Percentiles rank a stretch among this genome's conserved stretches.
Conservation (phyloP, 2,113 vertebrate genomes). For the Phylloscopus trochiloides region DNA sequence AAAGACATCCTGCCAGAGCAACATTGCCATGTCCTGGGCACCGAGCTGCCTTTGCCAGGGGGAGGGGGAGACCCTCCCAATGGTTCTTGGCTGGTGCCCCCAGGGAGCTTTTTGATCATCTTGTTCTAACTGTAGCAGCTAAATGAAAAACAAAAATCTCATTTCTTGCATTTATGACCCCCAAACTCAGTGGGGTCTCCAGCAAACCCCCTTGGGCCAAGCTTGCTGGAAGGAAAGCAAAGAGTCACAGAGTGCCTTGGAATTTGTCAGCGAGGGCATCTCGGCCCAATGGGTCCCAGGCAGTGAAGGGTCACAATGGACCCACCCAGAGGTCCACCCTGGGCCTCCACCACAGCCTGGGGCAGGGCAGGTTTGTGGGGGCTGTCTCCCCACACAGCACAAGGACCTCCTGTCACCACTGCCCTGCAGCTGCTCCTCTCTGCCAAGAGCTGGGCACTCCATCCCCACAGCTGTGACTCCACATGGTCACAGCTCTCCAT, state of each 20-base stretch:
- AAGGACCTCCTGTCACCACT: not conserved
- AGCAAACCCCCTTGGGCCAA: not conserved
- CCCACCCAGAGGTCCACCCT: not conserved
- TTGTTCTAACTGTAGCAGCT: not conserved
- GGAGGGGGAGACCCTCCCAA: not conserved
- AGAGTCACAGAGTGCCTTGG: not conserved
- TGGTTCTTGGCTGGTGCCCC: accelerated
- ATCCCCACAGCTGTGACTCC: accelerated
- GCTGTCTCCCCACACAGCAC: not conserved
- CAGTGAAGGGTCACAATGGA: not conserved
- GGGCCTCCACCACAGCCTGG: not conserved
- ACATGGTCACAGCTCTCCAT: not conserved
- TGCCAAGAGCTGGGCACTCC: not conserved
- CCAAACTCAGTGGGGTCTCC: accelerated
- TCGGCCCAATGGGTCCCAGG: accelerated
- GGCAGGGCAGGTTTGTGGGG: not conserved
- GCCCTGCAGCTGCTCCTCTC: not conserved
- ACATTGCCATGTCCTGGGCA: not conserved
- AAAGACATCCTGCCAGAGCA: not conserved
- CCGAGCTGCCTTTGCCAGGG: accelerated
- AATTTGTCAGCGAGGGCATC: accelerated
- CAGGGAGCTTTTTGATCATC: not conserved
- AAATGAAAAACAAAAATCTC: not conserved
- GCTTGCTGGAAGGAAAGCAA: not conserved
- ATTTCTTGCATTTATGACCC: not conserved